phyloP scores from a whole-genome alignment of 2,888 invertebrate species.

The Monoplex corrugatus region DNA sequence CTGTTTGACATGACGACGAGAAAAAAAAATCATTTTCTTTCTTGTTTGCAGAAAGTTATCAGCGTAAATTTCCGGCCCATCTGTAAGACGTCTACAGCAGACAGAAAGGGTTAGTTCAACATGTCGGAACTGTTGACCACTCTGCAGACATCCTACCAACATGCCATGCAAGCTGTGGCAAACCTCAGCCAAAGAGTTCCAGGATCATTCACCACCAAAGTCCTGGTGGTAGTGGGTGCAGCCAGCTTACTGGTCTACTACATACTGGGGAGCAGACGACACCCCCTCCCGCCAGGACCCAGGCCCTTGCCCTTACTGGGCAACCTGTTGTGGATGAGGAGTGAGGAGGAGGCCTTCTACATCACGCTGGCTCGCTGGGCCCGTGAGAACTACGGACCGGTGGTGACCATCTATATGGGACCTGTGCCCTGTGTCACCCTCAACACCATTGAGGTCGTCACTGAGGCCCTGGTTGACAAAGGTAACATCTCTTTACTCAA shows the following conservation, averaged over 20 bases:
- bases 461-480: slow-evolving; percentile 31
- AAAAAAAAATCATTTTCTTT: too few species aligned
- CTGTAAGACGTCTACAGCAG: too few species aligned
- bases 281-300: slow-evolving; percentile 49
- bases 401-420: slow-evolving; percentile 40
- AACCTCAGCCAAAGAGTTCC: background rate
- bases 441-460: background rate
- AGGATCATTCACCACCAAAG: background rate
- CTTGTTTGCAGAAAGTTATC: too few species aligned
- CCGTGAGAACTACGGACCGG: slow-evolving; percentile 37
- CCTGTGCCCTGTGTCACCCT: slow-evolving; percentile 23
- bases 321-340: slow-evolving; percentile 41
- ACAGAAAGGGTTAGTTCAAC: too few species aligned
- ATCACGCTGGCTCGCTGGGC: slow-evolving; percentile 27
- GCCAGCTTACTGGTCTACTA: background rate
- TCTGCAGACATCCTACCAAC: background rate
- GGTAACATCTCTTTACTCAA: too few species aligned
- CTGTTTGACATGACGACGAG: too few species aligned
- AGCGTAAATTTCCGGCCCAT: too few species aligned
- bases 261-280: background rate
- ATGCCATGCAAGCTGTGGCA: background rate
- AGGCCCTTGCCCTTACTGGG: slow-evolving; percentile 48
- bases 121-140: background rate
- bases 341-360: background rate
- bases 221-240: slow-evolving; percentile 2